A percentile compares a stretch with the other conserved stretches of the same genome.
These are phyloP conservation scores for Halocynthia aurantium DNA, from an alignment of 23 tunicate genomes.

Conservation along the genomic window DNA sequence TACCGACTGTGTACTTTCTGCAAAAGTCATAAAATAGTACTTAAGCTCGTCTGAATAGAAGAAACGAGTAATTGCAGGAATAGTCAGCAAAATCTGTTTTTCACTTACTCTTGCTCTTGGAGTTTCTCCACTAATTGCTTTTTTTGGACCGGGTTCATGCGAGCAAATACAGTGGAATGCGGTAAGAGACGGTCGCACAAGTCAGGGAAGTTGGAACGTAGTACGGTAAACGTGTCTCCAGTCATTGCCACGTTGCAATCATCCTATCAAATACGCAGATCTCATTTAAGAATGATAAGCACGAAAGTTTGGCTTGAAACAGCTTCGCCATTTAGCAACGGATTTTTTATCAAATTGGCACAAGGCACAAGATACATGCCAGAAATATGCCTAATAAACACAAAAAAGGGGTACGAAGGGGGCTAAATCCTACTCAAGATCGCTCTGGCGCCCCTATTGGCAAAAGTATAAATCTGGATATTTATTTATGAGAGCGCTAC, in stretches of 20 bases:
- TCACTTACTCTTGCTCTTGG: constrained; percentile 21
- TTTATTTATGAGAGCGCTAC: too few species aligned
- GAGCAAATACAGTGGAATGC: constrained; percentile 20
- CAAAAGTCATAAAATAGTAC: too few species aligned
- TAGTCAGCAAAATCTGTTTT: neutral
- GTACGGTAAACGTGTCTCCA: constrained; percentile 18
- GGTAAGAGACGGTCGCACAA: constrained; percentile 14
- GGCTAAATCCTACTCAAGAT: too few species aligned
- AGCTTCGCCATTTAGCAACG: too few species aligned
- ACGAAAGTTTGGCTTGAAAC: too few species aligned
- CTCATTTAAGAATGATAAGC: too few species aligned
- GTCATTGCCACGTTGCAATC: constrained; percentile 28
- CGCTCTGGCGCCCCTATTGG: too few species aligned
- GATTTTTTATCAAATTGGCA: too few species aligned
- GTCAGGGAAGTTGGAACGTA: neutral
- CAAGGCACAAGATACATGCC: too few species aligned
- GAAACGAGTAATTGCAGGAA: neutral
- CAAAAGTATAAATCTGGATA: too few species aligned
- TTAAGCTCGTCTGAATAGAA: neutral
- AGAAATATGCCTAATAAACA: too few species aligned
- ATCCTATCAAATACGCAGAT: neutral
- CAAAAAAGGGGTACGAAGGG: too few species aligned
- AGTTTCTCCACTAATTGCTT: constrained; percentile 22
- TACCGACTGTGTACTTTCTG: constrained; percentile 9
- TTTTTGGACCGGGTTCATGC: constrained; percentile 35